A percentile compares a stretch with the other conserved stretches of the same genome.
These are phyloP conservation scores for Rhea pennata DNA, from an alignment of 2,113 vertebrate genomes.

Conservation along the genomic window DNA sequence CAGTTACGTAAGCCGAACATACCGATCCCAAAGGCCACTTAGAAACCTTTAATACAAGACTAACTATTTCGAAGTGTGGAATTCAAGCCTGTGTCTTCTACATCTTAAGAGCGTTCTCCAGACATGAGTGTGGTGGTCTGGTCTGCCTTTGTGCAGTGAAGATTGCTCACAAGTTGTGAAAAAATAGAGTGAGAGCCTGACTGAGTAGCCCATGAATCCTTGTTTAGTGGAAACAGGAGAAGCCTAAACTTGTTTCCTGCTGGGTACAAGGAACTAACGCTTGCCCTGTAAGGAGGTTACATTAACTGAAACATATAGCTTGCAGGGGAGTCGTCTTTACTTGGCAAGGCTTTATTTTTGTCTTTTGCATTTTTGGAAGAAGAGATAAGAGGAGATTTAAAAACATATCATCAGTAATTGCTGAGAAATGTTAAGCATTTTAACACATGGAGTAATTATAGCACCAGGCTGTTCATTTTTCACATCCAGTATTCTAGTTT, in stretches of 20 bases:
- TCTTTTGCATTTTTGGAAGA: neutral
- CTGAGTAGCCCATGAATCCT: neutral
- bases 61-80: neutral
- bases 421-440: neutral
- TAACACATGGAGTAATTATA: neutral
- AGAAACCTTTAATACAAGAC: neutral
- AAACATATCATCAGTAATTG: neutral
- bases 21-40: neutral
- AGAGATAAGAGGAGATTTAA: neutral
- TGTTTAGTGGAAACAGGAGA: neutral
- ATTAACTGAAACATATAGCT: neutral
- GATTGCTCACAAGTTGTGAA: neutral
- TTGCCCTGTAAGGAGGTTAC: neutral
- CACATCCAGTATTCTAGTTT: neutral
- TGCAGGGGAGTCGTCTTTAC: neutral
- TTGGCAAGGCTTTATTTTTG: neutral
- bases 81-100: neutral
- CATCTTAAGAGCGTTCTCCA: neutral
- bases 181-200: neutral
- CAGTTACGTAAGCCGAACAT: neutral
- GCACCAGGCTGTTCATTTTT: neutral
- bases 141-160: neutral
- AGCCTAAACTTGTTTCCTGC: fast-evolving
- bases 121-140: too few species aligned
- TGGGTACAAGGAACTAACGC: neutral